Conservation (phyloP, 2,797 vertebrate species). For the Ibycter americanus region DNA sequence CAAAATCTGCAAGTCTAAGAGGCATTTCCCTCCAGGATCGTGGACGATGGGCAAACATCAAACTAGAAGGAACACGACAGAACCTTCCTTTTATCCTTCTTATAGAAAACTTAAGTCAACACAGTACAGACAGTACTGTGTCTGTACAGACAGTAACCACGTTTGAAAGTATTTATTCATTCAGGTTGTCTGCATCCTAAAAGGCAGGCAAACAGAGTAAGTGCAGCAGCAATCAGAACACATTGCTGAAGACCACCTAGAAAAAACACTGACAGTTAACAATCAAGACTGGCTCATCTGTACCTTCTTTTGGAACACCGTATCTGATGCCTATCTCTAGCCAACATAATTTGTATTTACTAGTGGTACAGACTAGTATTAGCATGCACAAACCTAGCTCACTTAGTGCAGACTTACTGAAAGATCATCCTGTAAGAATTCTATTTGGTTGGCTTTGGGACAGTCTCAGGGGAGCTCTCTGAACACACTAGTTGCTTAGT, state of each 20-base stretch:
- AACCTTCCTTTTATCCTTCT: neutral
- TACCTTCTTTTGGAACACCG: neutral
- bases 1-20: slow-evolving; percentile 91
- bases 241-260: neutral
- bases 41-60: slow-evolving; percentile 93
- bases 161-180: neutral
- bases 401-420: neutral
- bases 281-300: neutral
- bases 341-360: neutral
- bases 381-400: neutral
- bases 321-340: neutral
- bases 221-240: neutral
- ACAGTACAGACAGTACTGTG: too few relatives aligned
- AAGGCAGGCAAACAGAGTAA: neutral
- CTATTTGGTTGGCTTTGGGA: neutral
- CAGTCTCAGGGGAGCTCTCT: neutral
- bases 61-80: slow-evolving; percentile 65
- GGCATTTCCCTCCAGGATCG: slow-evolving; percentile 96
- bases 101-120: neutral
- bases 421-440: neutral
- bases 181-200: neutral
- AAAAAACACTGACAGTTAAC: neutral
- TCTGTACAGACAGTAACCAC: neutral
- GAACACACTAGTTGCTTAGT: neutral
- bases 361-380: neutral